Conservation (phyloP, 2,797 vertebrate species). For the Gymnoscopelus braueri region DNA sequence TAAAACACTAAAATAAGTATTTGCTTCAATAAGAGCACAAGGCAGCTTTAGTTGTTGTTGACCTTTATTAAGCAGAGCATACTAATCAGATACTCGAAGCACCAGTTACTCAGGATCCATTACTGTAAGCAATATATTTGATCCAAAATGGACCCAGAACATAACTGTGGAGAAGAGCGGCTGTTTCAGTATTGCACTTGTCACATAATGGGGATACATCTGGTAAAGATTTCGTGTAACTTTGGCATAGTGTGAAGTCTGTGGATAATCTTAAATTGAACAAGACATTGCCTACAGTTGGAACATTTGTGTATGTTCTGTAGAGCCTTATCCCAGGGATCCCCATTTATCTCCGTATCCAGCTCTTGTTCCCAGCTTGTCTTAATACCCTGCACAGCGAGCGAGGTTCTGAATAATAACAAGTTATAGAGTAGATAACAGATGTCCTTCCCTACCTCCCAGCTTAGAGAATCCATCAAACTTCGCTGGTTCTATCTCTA, state of each 20-base stretch:
- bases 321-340: background rate
- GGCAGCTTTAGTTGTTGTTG: background rate
- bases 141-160: background rate
- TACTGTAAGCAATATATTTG: background rate
- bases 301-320: background rate
- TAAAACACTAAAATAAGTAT: background rate
- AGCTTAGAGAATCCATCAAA: background rate
- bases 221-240: background rate
- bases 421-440: background rate
- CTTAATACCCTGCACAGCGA: background rate
- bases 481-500: background rate
- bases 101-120: background rate
- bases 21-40: background rate
- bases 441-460: background rate
- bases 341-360: background rate
- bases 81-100: background rate
- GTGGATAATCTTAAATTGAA: constrained; percentile 3
- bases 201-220: background rate
- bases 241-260: background rate
- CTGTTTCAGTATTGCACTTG: background rate
- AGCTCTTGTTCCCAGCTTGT: background rate
- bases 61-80: background rate
- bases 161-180: background rate
- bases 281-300: background rate
- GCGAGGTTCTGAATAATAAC: background rate